Conservation (phyloP, 2,113 vertebrate genomes). For the Odontophorus gujanensis region DNA sequence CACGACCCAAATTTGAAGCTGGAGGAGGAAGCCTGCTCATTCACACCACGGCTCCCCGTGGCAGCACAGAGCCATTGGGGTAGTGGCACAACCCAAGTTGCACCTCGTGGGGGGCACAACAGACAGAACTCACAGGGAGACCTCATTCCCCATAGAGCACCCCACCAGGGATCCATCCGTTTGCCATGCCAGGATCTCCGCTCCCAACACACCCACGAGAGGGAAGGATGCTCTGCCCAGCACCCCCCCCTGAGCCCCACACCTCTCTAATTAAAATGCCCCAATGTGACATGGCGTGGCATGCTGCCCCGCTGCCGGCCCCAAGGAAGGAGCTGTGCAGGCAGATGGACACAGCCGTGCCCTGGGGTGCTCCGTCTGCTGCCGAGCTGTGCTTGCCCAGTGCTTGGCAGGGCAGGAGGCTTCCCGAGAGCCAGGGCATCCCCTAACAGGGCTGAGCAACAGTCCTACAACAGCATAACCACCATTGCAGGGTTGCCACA, state of each 20-base stretch:
- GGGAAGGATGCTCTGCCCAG: background rate
- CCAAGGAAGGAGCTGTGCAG: background rate
- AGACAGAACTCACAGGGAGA: background rate
- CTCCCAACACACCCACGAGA: background rate
- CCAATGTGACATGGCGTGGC: fast-evolving
- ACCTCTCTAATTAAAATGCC: background rate
- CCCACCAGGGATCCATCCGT: background rate
- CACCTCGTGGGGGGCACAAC: background rate
- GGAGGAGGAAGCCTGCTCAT: constrained; percentile 11
- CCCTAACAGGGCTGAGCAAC: background rate
- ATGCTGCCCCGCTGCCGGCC: background rate
- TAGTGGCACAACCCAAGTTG: background rate
- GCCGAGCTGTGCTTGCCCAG: background rate
- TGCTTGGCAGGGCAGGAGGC: background rate
- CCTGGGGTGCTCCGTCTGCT: constrained; percentile 33
- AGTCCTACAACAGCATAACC: background rate
- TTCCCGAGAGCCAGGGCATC: background rate
- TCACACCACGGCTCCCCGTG: background rate
- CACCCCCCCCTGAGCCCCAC: background rate
- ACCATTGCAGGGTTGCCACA: fast-evolving
- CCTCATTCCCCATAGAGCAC: fast-evolving
- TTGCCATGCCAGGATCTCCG: fast-evolving
- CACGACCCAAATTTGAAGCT: constrained; percentile 35
- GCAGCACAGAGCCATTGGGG: background rate
- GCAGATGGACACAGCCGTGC: constrained; percentile 31